Percentiles rank a stretch among this genome's conserved stretches.
phyloP scores from a whole-genome alignment of 2,797 vertebrate genomes.

The Dromococcyx pavoninus region DNA sequence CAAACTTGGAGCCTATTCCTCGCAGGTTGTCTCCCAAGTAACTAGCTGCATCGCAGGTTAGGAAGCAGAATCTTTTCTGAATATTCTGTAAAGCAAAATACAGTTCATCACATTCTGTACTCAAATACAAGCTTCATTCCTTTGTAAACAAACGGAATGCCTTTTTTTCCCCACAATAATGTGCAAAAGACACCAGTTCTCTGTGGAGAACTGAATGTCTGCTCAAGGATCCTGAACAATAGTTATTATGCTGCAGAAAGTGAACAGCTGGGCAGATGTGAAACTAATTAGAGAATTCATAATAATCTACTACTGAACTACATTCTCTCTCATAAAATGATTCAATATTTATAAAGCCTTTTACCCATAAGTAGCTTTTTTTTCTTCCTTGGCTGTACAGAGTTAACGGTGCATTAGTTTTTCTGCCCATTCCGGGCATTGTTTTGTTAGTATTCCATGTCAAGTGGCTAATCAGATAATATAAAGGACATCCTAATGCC shows the following conservation, averaged over 20 bases:
- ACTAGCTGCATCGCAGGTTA: constrained; percentile 92
- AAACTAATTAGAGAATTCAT: neutral
- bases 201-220: neutral
- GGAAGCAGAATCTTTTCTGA: constrained; percentile 95
- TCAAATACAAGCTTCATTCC: neutral
- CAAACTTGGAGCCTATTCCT: constrained; percentile 96
- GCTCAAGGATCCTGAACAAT: neutral
- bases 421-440: constrained; percentile 43
- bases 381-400: neutral
- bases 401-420: constrained; percentile 7
- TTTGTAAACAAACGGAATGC: neutral
- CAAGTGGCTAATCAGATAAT: constrained; percentile 46
- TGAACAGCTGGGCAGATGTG: neutral
- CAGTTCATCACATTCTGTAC: neutral
- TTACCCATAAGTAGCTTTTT: neutral
- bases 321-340: neutral
- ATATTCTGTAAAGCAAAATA: constrained; percentile 86
- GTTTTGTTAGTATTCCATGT: constrained; percentile 31
- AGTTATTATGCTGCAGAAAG: neutral
- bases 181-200: neutral
- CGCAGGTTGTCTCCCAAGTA: constrained; percentile 94
- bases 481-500: constrained; percentile 20
- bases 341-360: neutral
- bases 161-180: neutral
- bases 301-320: neutral